Percentiles rank a stretch among this genome's conserved stretches.
phyloP scores from a whole-genome alignment of 2,113 vertebrate species.

The Mustela nigripes region DNA sequence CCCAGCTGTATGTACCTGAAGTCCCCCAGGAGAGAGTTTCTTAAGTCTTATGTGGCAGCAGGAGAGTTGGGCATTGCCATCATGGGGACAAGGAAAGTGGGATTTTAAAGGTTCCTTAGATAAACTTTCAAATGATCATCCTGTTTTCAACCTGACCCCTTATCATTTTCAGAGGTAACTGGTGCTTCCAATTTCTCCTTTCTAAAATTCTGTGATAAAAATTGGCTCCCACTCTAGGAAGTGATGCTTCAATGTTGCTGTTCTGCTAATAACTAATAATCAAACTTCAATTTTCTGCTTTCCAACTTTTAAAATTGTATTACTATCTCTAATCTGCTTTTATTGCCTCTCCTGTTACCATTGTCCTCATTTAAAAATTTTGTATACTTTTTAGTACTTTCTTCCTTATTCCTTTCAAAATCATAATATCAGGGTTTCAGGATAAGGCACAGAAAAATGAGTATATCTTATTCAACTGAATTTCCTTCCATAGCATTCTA shows the following conservation, averaged over 20 bases:
- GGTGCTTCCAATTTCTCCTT: background rate
- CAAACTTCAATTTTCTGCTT: background rate
- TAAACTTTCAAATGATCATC: background rate
- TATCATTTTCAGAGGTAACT: background rate
- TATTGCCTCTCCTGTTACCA: background rate
- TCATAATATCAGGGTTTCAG: background rate
- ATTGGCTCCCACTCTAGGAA: background rate
- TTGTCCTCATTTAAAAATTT: background rate
- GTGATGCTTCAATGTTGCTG: background rate
- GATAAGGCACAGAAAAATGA: background rate
- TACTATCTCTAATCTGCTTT: slow-evolving; percentile 5
- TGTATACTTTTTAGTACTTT: background rate
- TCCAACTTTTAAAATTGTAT: background rate
- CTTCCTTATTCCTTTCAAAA: background rate
- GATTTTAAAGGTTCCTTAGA: background rate
- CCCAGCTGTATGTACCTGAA: background rate
- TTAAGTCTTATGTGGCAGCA: background rate
- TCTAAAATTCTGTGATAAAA: background rate
- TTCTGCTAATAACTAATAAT: background rate
- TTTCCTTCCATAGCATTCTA: background rate
- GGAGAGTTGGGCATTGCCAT: background rate
- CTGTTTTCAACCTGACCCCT: background rate
- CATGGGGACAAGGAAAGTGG: background rate
- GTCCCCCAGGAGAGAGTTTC: background rate
- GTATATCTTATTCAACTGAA: background rate